Base-by-base conservation (phyloP, 2,888 invertebrate genomes). In the Beris chalybata region DNA sequence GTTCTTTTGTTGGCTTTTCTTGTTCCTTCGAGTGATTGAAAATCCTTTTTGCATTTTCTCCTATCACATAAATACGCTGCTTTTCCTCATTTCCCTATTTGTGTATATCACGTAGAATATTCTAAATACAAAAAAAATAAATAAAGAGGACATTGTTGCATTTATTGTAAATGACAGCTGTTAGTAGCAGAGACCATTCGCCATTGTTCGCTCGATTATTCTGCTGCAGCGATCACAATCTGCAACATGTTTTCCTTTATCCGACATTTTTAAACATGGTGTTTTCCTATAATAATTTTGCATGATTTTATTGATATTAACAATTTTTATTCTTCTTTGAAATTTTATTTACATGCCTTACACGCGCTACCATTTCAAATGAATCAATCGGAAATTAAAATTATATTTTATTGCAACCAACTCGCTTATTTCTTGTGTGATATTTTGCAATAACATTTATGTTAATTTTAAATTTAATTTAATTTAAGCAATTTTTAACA, bases 151-250 rank as follows among this genome's bases (percentile, higher is more conserved):
- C 3, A 65, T 55, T 65, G 65, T 65, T 57, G 57, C 50, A 56
- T 56, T 65, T 65, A 56, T 38, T 48, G 65, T 48, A 57, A 56
- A 47, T 55, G 56, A 56, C 56, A 65, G 56, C 65, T 65, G 65
- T 56, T 65, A 47, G 45, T 31, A 64, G 11, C 64, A 64, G 64
- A 54, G 47, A 30, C 45, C 45, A 31, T 47, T 64, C 47, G 52
- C 13, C 5, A 44, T 52, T 53, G 43, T 38, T 43, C 50, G n/a
- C 54, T 31, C 22, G 22, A 47, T 30, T 53, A 29, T 32, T 56
- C n/a, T 44, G 15, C 38, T 52, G 53, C 29, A 66, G 50, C 58
- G 9, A 38, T 38, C 29, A 59, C 32, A 55, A 50, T 57, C 15
- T 55, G 48, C 50, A 67, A 64, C 52, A 48, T 44, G 38, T 54